Evolutionary conservation across 2,888 invertebrate genomes (phyloP).

Genomic region (Aromia moschata): DNA sequence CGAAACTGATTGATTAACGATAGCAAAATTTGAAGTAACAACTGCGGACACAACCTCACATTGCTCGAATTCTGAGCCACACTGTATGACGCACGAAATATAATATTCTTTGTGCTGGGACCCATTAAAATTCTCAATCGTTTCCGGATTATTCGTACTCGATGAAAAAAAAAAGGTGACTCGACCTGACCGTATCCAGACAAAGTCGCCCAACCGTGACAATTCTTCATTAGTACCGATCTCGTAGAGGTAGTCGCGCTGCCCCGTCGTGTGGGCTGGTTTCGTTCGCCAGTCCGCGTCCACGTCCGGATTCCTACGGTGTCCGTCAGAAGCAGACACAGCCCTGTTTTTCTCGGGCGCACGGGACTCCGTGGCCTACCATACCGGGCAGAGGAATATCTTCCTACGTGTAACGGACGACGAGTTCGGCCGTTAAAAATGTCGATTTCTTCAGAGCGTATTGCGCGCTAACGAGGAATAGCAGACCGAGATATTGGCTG

Average conservation of each 20-base stretch:
- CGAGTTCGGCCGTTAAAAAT: too few relatives aligned
- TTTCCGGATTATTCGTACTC: neutral
- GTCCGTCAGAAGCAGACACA: constrained; percentile 17
- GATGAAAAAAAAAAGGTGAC: neutral
- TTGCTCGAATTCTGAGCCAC: too few relatives aligned
- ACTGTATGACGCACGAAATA: neutral
- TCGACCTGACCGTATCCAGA: neutral
- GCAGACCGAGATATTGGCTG: too few relatives aligned
- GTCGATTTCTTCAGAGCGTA: too few relatives aligned
- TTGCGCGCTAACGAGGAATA: too few relatives aligned
- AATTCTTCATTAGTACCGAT: constrained; percentile 8
- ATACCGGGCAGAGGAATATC: too few relatives aligned
- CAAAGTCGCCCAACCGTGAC: neutral
- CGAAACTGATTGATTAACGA: too few relatives aligned
- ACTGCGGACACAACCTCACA: too few relatives aligned
- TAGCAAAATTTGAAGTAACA: too few relatives aligned
- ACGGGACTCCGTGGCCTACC: neutral
- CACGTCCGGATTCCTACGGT: constrained; percentile 28
- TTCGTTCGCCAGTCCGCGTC: too few relatives aligned
- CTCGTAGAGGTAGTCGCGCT: constrained; percentile 2
- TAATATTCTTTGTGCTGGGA: neutral
- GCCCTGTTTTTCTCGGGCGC: constrained; percentile 8
- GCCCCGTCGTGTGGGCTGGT: constrained; percentile 23
- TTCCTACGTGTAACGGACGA: too few relatives aligned
- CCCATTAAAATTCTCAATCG: constrained; percentile 4